phyloP scores from a whole-genome alignment of 2,888 invertebrate genomes.

The Hypena proboscidalis region DNA sequence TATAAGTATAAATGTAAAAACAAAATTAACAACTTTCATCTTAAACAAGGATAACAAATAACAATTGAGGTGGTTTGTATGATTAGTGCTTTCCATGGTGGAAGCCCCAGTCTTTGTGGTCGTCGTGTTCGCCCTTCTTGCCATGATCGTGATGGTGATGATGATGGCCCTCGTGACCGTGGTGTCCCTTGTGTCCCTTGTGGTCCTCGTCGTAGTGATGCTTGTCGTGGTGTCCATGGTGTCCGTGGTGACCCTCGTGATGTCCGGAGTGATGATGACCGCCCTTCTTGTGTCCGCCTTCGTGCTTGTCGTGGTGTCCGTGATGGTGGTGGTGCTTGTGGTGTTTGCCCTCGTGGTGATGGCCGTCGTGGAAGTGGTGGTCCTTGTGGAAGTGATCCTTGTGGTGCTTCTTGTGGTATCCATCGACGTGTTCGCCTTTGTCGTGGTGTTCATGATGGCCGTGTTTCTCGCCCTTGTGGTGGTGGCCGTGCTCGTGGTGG shows the following conservation, averaged over 20 bases:
- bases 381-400: slow-evolving; percentile 95
- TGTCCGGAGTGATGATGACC: slow-evolving; percentile 91
- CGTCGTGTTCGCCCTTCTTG: slow-evolving; percentile 91
- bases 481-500: slow-evolving; percentile 91
- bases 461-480: slow-evolving; percentile 91
- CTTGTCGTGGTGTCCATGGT: slow-evolving; percentile 92
- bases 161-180: slow-evolving; percentile 90
- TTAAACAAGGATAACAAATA: slow-evolving; percentile 60
- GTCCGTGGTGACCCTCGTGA: slow-evolving; percentile 91
- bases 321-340: slow-evolving; percentile 92
- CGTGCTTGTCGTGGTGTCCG: slow-evolving; percentile 89
- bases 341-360: slow-evolving; percentile 93
- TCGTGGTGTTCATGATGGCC: slow-evolving; percentile 94
- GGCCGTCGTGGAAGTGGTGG: slow-evolving; percentile 95
- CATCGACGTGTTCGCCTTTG: slow-evolving; percentile 92
- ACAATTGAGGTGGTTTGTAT: slow-evolving; percentile 32
- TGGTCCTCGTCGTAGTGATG: slow-evolving; percentile 92
- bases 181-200: slow-evolving; percentile 92
- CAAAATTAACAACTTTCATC: slow-evolving; percentile 63
- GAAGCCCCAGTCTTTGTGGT: slow-evolving; percentile 90
- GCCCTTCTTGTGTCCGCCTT: slow-evolving; percentile 92
- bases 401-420: slow-evolving; percentile 93
- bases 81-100: slow-evolving; percentile 82
- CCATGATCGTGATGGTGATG: slow-evolving; percentile 90
- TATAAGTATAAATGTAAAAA: slow-evolving; percentile 69